Base-by-base conservation (phyloP, 2,797 vertebrate genomes). In the Steatocranus sp. region DNA sequence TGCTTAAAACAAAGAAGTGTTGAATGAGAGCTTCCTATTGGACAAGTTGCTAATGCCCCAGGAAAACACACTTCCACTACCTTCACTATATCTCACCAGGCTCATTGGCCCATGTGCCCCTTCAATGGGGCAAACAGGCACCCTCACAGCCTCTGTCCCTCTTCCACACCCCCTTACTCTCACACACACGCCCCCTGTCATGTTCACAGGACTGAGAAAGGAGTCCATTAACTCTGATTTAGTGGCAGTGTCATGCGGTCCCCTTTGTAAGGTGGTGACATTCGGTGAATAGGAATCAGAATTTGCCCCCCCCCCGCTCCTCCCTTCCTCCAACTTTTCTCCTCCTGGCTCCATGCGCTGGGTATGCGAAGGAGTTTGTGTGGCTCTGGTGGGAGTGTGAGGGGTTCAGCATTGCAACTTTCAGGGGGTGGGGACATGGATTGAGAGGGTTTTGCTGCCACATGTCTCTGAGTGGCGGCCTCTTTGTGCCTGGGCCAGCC, bases 151-250 rank as follows among this genome's bases (percentile, higher is more conserved):
- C 80, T 90, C 87, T 7, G 12, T 46, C 86, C 84, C 63, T 34
- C 83, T 85, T 85, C 73, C 86, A 88, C 91, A 86, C 87, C 79
- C 86, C 83, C 54, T 87, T 32, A 66, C 86, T 88, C 87, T 86
- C 87, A 84, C 92, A 86, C 91, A 91, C 93, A 95, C 93, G 89
- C 93, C 94, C 93, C 94, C 93, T 94, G 93, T 95, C 95, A 95
- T 95, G 95, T 95, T 91, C 85, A 75, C 83, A 75, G 91, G 86
- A 91, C 92, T 94, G 94, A 93, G 94, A 95, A 96, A 96, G 86
- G 89, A 95, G 94, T 96, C 96, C 95, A 96, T 96, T 96, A 96
- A 96, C 94, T 95, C 90, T 95, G 94, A 95, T 96, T 96, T 96
- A 96, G 94, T 90, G 93, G 90, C 94, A 88, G 92, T 95, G 95